phyloP scores from a whole-genome alignment of 1,140 invertebrate genomes.

The Plodia interpunctella region DNA sequence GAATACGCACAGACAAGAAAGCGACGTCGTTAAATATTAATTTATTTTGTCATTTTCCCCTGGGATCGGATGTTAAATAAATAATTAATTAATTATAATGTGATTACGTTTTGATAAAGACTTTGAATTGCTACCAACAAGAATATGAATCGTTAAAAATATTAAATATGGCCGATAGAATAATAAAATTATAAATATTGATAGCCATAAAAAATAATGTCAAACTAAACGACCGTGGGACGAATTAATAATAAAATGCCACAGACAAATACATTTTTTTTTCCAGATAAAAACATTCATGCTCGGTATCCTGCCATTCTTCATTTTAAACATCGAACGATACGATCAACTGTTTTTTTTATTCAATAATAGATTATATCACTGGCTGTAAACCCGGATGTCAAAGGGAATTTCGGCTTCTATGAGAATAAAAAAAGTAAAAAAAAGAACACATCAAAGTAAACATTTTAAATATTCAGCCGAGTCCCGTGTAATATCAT shows the following conservation, averaged over 20 bases:
- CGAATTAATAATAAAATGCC: slow-evolving; percentile 13
- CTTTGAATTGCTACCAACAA: neutral
- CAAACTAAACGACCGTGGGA: slow-evolving; percentile 5
- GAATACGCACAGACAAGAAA: no score
- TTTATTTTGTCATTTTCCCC: no score
- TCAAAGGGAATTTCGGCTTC: slow-evolving; percentile 26
- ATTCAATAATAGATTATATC: slow-evolving; percentile 38
- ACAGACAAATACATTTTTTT: slow-evolving; percentile 8
- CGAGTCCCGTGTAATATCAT: slow-evolving; percentile 47
- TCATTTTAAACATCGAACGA: slow-evolving; percentile 37
- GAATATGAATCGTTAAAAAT: neutral
- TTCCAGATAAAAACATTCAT: slow-evolving; percentile 17
- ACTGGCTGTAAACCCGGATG: slow-evolving; percentile 32
- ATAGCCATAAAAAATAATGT: slow-evolving; percentile 10
- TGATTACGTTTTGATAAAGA: neutral
- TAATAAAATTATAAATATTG: slow-evolving; percentile 3
- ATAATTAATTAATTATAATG: no score
- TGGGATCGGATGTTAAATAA: no score
- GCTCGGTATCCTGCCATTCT: slow-evolving; percentile 27
- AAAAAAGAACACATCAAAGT: slow-evolving; percentile 38
- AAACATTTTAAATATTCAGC: slow-evolving; percentile 49
- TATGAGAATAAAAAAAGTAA: slow-evolving; percentile 30
- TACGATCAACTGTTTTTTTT: slow-evolving; percentile 36
- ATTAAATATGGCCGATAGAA: neutral
- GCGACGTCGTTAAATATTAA: no score